Base-by-base conservation (phyloP, 2,888 invertebrate genomes). In the Euplagia quadripunctaria region DNA sequence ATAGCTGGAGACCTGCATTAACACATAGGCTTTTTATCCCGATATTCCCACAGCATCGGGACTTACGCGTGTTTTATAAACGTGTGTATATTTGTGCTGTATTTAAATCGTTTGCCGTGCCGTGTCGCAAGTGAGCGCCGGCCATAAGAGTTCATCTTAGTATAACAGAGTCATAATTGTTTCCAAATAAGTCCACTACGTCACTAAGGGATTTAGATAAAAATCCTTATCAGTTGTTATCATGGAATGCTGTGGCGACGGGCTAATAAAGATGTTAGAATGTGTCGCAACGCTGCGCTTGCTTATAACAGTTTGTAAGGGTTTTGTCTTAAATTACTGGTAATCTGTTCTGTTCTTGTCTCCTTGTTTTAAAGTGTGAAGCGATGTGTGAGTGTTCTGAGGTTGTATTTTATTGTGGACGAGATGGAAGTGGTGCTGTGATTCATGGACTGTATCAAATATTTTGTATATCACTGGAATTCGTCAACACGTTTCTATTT, bases 171-270 rank as follows among this genome's bases (percentile, higher is more conserved):
- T 42, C 51, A 55, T 71, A 71, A 74, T 65, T 65, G 68, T 71
- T 64, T 51, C 69, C 42, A 66, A 67, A 68, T 65, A 63, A 58
- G 64, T 58, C 43, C 5, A 41, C 66, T 31, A 64, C 68, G 74
- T 69, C 68, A 65, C n/a, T 12, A 8, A 72, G 68, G 72, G 75
- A 72, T 75, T 75, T 55, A 75, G 75, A 75, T 72, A 75, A 63
- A 17, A 31, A 52, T 64, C 42, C 31, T 72, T 75, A 75, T 75
- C 75, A 64, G 66, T 49, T 49, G 71, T 75, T 75, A 75, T 75
- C 75, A 72, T 41, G 31, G 72, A 69, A 64, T 67, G 61, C 63
- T n/a, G 61, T 72, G 71, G 58, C 51, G 65, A 68, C 64, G 66
- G 71, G 51, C 71, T 61, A 55, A 65, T 69, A 75, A 75, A 63